Base-by-base conservation (phyloP, 2,797 vertebrate genomes). In the Spizella passerina region DNA sequence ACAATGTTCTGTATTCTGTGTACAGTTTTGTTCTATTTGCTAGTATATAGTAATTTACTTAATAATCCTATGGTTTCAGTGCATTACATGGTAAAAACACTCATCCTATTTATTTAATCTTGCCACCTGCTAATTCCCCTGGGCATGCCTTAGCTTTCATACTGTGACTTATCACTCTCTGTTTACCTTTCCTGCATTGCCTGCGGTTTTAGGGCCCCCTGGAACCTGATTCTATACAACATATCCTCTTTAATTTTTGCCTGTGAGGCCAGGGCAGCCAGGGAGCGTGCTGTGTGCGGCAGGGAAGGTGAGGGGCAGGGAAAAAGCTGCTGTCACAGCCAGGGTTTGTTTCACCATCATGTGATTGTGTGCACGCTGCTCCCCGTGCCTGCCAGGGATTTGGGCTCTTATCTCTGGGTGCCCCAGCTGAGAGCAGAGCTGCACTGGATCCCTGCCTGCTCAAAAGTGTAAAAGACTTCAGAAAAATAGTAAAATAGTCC, bases 291-390 rank as follows among this genome's bases (percentile, higher is more conserved):
- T 4, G 72, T 1, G 6, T 4, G 57, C 9, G 13, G 44, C 2
- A 6, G 22, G 2, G 24, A 23, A 21, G 76, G 61, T 2, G 23
- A 50, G 85, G 87, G 66, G 73, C 49, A 61, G 69, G 30, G 85
- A n/a, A n/a, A n/a, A n/a, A n/a, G 30, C 41, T 17, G 38, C 65
- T 81, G 80, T 41, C 65, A 3, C 6, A 12, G 60, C 86, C 69
- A 81, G 91, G 53, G 16, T 4, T 91, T 69, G 77, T 92, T 94
- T 59, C 85, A 81, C 73, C 76, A 34, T 88, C 95, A 96, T 95
- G 89, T 94, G 94, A 95, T 64, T 61, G 87, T 5, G 43, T 75
- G 80, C 55, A 6, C 4, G 72, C 82, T 8, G 2, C 11, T 38
- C 50, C 29, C 21, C 56, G 75, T 4, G 61, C 38, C 91, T 95